Percentiles rank a stretch among this genome's conserved stretches.
These are phyloP conservation scores for Ochropacha duplaris DNA, from an alignment of 2,888 invertebrate species.

Conservation along the genomic window DNA sequence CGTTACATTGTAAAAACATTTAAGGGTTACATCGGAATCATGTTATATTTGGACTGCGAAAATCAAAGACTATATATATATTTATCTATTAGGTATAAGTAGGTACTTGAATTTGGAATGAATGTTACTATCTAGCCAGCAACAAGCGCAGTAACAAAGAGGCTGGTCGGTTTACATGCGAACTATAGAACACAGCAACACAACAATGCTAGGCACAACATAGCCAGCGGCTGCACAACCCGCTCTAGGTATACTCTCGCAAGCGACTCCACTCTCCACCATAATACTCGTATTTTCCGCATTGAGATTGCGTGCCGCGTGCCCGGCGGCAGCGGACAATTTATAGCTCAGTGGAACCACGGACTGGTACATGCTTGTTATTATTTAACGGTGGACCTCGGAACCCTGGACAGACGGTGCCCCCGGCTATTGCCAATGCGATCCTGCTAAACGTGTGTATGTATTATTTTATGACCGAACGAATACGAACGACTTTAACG, in stretches of 20 bases:
- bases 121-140: background rate
- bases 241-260: slow-evolving; percentile 43
- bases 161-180: slow-evolving; percentile 27
- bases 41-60: background rate
- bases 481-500: slow-evolving; percentile 23
- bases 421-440: slow-evolving; percentile 66
- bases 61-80: background rate
- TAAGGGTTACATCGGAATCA: slow-evolving; percentile 7
- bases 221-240: slow-evolving; percentile 47
- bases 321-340: slow-evolving; percentile 78
- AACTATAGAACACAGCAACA: slow-evolving; percentile 34
- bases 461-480: slow-evolving; percentile 50
- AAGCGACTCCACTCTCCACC: slow-evolving; percentile 31
- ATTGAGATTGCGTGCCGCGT: slow-evolving; percentile 80
- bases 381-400: slow-evolving; percentile 70
- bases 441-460: slow-evolving; percentile 59
- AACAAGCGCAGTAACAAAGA: slow-evolving; percentile 3
- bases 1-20: slow-evolving; percentile 17
- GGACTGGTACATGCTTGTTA: slow-evolving; percentile 62
- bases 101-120: background rate
- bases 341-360: slow-evolving; percentile 72
- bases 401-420: slow-evolving; percentile 55
- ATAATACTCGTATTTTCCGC: slow-evolving; percentile 66
- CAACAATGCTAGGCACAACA: slow-evolving; percentile 55
- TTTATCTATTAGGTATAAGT: background rate